Evolutionary conservation across 2,888 invertebrate species (phyloP), one percentile per base, ranked within the genome.

Genomic region (Amorpha juglandis): DNA sequence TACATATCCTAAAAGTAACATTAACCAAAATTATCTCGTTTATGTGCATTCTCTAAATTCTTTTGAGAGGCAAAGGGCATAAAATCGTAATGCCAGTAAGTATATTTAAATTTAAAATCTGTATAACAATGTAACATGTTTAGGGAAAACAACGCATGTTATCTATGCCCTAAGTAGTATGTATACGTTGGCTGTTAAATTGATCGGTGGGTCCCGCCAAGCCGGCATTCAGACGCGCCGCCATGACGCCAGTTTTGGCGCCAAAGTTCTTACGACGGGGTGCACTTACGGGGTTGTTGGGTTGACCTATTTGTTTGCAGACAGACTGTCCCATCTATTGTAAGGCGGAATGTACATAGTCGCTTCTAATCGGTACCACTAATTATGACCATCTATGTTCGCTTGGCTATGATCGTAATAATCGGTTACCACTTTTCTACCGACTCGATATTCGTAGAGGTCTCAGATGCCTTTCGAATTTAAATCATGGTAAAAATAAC

Each of bases 171-270:
- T 11, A 12, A n/a, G 33, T n/a, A 53, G n/a, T 33, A 16, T 38
- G 50, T 50, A 19, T n/a, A 19, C 50, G 19, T 70, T 72, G 69
- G 65, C 53, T 70, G 71, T 74, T 76, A 73, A 73, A 72, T 82
- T 76, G 81, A 83, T 82, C 78, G 73, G 68, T 62, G 71, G 67
- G 74, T 78, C 80, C 79, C 80, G 81, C 77, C 81, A 77, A 69
- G 51, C 67, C 58, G 75, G 74, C 77, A 69, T 55, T 66, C 68
- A 62, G 63, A 64, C 80, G 77, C 91, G 90, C 87, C 91, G 84
- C 77, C 66, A 67, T 79, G 91, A 68, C 91, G 90, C 87, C 86
- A 71, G 72, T 80, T 86, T 87, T 87, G 91, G 91, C 91, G 91
- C 91, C 91, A 87, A 86, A 76, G 72, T 77, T 88, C 87, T 84